Evolutionary conservation across 2,797 vertebrate species (phyloP), one percentile per base, ranked within the genome.

Genomic region (Echeneis naucrates): DNA sequence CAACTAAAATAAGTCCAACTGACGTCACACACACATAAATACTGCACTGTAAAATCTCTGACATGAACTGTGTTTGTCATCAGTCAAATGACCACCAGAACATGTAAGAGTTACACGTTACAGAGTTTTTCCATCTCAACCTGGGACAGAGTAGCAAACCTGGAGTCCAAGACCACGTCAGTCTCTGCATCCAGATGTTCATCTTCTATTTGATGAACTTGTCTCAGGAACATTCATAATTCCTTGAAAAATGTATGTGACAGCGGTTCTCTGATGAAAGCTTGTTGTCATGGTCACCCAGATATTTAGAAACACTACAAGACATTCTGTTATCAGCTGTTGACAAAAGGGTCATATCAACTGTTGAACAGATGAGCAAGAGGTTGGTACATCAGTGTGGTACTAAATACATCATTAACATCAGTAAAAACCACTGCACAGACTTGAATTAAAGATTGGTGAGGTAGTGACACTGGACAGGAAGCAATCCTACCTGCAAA

Each of bases 201-300:
- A 3, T 30, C 30, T 4, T 32, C 10, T 8, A 13, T 17, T 27
- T 26, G 5, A 1, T 26, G n/a, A 26, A 23, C 1, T 16, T n/a
- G n/a, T n/a, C 10, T 35, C 13, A 14, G 8, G 8, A 51, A 58
- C 42, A 63, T 7, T 64, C 51, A 62, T 6, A 51, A 30, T 44
- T 70, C 37, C 37, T 72, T 42, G 23, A 68, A 65, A 54, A 64
- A 12, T 21, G 19, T 35, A 48, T 32, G 38, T 47, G 48, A 53
- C 45, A 56, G 50, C 16, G 47, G 66, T 52, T 35, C 27, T 45
- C 53, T 45, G 40, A 48, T 51, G 32, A 23, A 10, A 16, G 6
- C 16, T 19, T 24, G 32, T 14, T 21, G 26, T 60, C 5, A 45
- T 27, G 9, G 10, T 35, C 48, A 27, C 37, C 11, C 30, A 37